Evolutionary conservation across 2,888 invertebrate genomes (phyloP).

Genomic region (Clistopyga incitator): DNA sequence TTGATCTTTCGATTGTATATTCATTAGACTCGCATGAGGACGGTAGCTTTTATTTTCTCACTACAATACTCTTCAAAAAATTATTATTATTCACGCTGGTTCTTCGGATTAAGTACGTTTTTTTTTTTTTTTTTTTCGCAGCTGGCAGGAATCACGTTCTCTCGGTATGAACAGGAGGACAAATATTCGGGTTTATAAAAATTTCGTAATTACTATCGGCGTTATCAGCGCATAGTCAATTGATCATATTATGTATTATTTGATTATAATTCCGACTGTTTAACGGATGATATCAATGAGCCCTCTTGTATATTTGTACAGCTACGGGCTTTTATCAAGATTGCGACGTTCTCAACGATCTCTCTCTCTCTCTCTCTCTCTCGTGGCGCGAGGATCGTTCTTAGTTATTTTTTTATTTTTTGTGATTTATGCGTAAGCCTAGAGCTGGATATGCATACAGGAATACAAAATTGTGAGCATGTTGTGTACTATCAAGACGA

Average conservation of each 20-base stretch:
- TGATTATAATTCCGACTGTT: background rate
- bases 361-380: too few relatives aligned
- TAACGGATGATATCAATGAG: conserved; percentile 14
- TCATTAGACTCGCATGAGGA: background rate
- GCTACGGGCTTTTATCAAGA: conserved; percentile 8
- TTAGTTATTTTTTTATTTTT: background rate
- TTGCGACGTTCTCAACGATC: background rate
- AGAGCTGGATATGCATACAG: background rate
- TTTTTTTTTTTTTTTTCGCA: background rate
- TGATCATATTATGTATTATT: background rate
- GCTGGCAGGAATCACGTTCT: background rate
- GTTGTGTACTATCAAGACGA: background rate
- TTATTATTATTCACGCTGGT: background rate
- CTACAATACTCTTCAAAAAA: background rate
- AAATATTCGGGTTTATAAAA: background rate
- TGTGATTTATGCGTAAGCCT: conserved; percentile 1
- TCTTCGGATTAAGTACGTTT: background rate
- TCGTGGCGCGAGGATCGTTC: background rate
- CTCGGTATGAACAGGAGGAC: background rate
- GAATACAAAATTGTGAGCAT: background rate
- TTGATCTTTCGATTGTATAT: conserved; percentile 12
- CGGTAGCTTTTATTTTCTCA: background rate
- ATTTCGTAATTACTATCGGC: background rate
- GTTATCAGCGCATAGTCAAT: background rate
- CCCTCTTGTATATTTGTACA: conserved; percentile 11